phyloP scores from a whole-genome alignment of 1,140 invertebrate genomes.

The Penaeus vannamei region DNA sequence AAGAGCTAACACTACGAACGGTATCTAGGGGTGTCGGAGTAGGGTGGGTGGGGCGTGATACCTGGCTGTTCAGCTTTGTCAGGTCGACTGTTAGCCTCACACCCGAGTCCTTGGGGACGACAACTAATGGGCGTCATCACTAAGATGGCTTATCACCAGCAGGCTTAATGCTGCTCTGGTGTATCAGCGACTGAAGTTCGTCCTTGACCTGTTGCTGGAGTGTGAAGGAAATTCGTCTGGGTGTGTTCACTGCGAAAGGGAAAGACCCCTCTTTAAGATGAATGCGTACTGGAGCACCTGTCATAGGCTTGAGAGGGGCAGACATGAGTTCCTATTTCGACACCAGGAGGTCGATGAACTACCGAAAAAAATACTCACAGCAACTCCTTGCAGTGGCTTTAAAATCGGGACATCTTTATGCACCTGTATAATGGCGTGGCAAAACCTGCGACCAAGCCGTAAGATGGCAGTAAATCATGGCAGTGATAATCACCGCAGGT shows the following conservation, averaged over 20 bases:
- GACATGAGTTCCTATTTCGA: no score
- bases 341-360: no score
- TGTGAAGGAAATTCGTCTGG: not conserved
- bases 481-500: no score
- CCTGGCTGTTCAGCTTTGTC: no score
- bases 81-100: slow-evolving; percentile 15
- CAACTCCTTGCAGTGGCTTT: no score
- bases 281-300: not conserved
- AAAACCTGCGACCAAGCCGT: no score
- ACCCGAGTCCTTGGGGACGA: not conserved
- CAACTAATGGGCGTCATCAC: not conserved
- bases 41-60: slow-evolving; percentile 19
- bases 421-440: no score
- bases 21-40: not conserved
- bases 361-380: no score
- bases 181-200: no score
- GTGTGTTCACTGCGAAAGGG: not conserved
- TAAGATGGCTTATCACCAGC: slow-evolving; percentile 12
- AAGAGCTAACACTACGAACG: not conserved
- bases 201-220: not conserved
- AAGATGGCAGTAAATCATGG: no score
- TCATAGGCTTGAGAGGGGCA: not conserved
- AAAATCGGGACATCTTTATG: no score
- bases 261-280: not conserved
- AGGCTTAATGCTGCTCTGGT: slow-evolving; percentile 26